Percentiles rank a stretch among this genome's conserved stretches.
phyloP scores from a whole-genome alignment of 2,113 vertebrate species.

The Ictalurus furcatus region DNA sequence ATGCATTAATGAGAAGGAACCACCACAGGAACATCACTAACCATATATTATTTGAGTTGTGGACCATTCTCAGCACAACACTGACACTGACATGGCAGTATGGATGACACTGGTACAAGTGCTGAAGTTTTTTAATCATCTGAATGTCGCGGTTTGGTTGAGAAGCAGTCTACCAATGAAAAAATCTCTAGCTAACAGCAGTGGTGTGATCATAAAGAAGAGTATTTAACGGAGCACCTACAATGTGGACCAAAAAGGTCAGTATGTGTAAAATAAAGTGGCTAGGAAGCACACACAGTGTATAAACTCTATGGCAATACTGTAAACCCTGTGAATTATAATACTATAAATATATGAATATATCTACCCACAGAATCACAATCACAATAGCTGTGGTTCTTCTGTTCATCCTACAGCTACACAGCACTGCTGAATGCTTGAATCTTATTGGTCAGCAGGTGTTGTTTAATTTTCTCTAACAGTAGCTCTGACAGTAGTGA shows the following conservation, averaged over 20 bases:
- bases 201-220: neutral
- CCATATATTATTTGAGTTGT: neutral
- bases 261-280: neutral
- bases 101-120: neutral
- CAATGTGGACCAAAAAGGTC: neutral
- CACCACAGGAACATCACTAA: neutral
- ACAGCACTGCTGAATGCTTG: neutral
- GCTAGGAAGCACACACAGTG: too few species aligned
- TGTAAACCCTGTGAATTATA: neutral
- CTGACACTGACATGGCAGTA: neutral
- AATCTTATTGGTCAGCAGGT: neutral
- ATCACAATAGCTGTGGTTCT: neutral
- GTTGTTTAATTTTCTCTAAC: neutral
- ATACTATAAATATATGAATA: neutral
- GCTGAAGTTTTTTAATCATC: neutral
- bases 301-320: neutral
- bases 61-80: neutral
- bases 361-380: neutral
- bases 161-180: neutral
- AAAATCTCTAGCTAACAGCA: neutral
- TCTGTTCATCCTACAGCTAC: neutral
- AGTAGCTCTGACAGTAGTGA: neutral
- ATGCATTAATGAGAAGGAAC: too few species aligned
- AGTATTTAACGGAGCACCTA: neutral
- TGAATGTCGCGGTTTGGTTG: neutral